Evolutionary conservation across 2,888 invertebrate genomes (phyloP), one percentile per base, ranked within the genome.

Genomic region (Gisinianus flammeolus): DNA sequence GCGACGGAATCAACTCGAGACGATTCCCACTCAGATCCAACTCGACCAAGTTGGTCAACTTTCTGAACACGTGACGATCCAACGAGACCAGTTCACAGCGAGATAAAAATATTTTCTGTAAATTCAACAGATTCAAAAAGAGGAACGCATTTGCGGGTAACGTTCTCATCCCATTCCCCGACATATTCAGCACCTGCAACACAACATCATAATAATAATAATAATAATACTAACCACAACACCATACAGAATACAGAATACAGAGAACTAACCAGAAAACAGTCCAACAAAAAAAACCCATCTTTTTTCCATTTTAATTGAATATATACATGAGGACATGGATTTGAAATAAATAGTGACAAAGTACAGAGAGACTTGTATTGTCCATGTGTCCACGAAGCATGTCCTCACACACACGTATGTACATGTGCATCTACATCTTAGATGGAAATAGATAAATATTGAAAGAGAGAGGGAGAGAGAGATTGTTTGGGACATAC

Each of bases 11-110:
- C 73, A 89, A 87, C 33, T 87, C 86, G 44, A 94, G 88, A 73
- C 89, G 88, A 87, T 95, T 95, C 84, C 91, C 90, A 83, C 94
- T 93, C 80, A 94, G 88, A 86, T 95, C 94, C 81, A 95, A 88
- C 86, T 94, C 94, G 3, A 94, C 92, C 66, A 95, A 88, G 86
- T 94, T 94, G 80, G 91, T 93, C 44, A 95, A 90, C 84, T 92
- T 91, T 83, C 92, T 90, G 87, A 94, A 94, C 2, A 94, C 92
- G 86, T 90, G 91, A 76, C 91, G 90, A 83, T 93, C 92, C 82
- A 95, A 89, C 0, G 89, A 88, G 84, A 91, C 90, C 79, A 94
- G 88, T 69, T 90, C 90, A 86, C 94, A 94, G 79, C 91, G 90
- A 44, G 92, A 89, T 84, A 94, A 88, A 86, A 92, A 93, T 33